Evolutionary conservation across 2,888 invertebrate genomes (phyloP).

Genomic region (Caenorhabditis sp.): DNA sequence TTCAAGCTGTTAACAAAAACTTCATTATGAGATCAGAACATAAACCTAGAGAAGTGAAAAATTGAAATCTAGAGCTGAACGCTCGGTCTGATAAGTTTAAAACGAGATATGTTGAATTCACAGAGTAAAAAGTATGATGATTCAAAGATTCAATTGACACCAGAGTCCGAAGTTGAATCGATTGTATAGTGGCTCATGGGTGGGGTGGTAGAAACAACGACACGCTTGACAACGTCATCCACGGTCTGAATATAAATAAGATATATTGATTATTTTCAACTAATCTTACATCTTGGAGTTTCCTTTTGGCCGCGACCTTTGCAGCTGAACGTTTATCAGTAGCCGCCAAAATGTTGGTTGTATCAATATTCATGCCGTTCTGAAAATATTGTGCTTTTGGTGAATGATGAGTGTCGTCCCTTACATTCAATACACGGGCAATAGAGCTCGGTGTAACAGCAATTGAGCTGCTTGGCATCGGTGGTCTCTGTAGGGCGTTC

Average conservation of each 20-base stretch:
- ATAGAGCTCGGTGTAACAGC: conserved; percentile 32
- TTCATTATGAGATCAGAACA: conserved; percentile 5
- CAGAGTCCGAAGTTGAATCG: not conserved
- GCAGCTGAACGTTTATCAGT: not conserved
- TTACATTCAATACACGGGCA: conserved; percentile 30
- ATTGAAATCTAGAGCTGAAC: not conserved
- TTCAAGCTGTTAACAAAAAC: not conserved
- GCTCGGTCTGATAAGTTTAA: no score
- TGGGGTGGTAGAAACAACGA: not conserved
- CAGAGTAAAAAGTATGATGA: not conserved
- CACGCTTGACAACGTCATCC: conserved; percentile 17
- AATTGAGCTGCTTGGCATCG: not conserved
- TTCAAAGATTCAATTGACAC: not conserved
- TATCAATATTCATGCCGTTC: conserved; percentile 51
- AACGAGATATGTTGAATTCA: not conserved
- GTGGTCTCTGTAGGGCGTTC: not conserved
- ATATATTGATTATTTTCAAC: not conserved
- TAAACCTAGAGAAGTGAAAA: conserved; percentile 7
- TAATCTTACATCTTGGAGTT: conserved; percentile 17
- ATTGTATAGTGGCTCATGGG: conserved; percentile 10
- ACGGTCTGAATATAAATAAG: conserved; percentile 12
- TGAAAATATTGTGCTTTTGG: not conserved
- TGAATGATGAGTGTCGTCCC: not conserved
- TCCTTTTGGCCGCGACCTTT: conserved; percentile 9
- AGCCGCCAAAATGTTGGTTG: not conserved